phyloP scores from a whole-genome alignment of 2,797 vertebrate genomes.

The Tauraco hartlaubi region DNA sequence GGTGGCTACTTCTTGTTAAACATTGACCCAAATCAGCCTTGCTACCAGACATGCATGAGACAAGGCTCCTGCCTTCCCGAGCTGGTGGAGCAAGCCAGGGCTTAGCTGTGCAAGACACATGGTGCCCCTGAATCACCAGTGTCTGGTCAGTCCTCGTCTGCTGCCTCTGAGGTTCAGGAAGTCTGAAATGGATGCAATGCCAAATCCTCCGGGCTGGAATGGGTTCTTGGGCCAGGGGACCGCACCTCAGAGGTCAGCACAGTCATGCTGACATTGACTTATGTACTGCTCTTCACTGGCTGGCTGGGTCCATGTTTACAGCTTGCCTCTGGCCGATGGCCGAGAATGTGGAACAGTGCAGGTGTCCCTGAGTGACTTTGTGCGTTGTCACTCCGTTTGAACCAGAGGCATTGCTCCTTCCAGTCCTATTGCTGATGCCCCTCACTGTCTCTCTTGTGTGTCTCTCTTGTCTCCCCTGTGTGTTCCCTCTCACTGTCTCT shows the following conservation, averaged over 20 bases:
- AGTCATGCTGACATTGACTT: neutral
- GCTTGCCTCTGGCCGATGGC: neutral
- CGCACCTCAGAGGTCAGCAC: neutral
- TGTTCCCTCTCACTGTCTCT: neutral
- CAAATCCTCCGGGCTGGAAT: neutral
- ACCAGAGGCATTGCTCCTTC: neutral
- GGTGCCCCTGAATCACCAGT: rapidly evolving
- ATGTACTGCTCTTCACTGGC: neutral
- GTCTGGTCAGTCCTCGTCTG: neutral
- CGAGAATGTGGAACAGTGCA: rapidly evolving
- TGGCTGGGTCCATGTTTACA: neutral
- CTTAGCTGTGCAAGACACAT: neutral
- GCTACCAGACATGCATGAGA: neutral
- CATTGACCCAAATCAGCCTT: neutral
- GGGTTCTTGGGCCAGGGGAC: neutral
- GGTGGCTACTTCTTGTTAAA: neutral
- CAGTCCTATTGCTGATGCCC: neutral
- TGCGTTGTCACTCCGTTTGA: neutral
- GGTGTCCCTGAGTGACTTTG: neutral
- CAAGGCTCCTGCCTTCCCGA: neutral
- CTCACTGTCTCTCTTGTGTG: neutral
- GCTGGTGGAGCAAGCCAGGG: neutral
- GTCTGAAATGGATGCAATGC: rapidly evolving
- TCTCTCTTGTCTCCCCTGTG: too few relatives aligned
- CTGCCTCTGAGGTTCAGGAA: neutral